phyloP scores from a whole-genome alignment of 1,140 invertebrate species.

The Leptinotarsa texana region DNA sequence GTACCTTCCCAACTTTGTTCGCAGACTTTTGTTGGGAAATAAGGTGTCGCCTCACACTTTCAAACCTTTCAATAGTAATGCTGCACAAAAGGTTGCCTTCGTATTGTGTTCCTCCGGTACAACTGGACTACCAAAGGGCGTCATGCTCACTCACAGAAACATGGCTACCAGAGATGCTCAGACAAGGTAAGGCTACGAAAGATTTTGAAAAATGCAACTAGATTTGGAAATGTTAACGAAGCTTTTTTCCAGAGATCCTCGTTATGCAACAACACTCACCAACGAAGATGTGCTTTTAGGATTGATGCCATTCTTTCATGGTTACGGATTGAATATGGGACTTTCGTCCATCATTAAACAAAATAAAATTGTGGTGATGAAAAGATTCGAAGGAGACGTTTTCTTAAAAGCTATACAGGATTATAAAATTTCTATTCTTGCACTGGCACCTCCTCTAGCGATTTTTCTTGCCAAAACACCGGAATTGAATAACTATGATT shows the following conservation, averaged over 20 bases:
- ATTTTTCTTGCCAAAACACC: constrained; percentile 62
- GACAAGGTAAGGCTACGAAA: constrained; percentile 22
- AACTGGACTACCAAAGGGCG: constrained; percentile 78
- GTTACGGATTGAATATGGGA: constrained; percentile 37
- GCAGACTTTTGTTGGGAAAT: constrained; percentile 11
- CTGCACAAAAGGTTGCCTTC: constrained; percentile 45
- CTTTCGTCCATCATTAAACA: constrained; percentile 29
- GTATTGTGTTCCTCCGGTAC: constrained; percentile 67
- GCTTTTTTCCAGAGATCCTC: constrained; percentile 31
- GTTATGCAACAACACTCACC: not conserved
- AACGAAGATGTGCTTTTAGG: constrained; percentile 26
- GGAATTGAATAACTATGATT: constrained; percentile 55
- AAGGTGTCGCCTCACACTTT: constrained; percentile 26
- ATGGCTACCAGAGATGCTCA: constrained; percentile 42
- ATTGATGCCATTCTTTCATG: constrained; percentile 48
- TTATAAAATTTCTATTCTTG: constrained; percentile 60
- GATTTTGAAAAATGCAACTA: too few species aligned
- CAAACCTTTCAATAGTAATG: constrained; percentile 31
- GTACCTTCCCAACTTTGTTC: constrained; percentile 35
- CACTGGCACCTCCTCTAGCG: constrained; percentile 62
- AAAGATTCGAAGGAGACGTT: constrained; percentile 63
- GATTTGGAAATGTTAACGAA: not conserved
- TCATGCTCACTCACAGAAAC: constrained; percentile 70
- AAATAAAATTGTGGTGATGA: constrained; percentile 47
- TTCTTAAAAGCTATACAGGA: constrained; percentile 62